Evolutionary conservation across 2,888 invertebrate genomes (phyloP), one percentile per base, ranked within the genome.

Genomic region (Anticlea derivata): DNA sequence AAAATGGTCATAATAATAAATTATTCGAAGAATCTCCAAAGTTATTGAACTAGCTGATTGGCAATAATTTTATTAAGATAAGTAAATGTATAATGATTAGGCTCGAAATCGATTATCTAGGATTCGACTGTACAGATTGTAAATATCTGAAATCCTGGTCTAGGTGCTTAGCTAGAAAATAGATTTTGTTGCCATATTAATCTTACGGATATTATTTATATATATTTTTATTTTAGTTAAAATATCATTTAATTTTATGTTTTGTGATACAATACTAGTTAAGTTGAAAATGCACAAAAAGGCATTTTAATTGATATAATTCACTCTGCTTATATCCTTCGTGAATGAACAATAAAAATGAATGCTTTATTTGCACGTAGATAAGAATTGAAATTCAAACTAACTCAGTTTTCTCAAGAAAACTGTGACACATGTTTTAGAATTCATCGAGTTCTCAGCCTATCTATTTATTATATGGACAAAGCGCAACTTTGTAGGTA

Each of bases 181-280:
- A 79, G 85, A 81, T 88, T 88, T 86, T 83, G 89, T 90, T 90
- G 90, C 90, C 90, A 90, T 90, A 90, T 88, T 89, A 89, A 86
- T 81, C 75, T 84, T 86, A 87, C 83, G 83, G 73, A 82, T 86
- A 86, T 82, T 78, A 83, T 87, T 86, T 55, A 55, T 55, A 44
- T 44, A 87, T 88, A 82, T 80, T 78, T 78, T 77, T 78, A 75
- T 65, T 78, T 86, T 85, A 87, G 85, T 81, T 75, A 82, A 83
- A 84, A 84, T 84, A 83, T 83, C 83, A 83, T 82, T 68, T 80
- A 74, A 80, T 76, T 77, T 71, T 80, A 82, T 80, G 60, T 86
- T 85, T 86, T 89, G 88, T 88, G 88, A 89, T 87, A 88, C 75
- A 80, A n/a, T 73, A 75, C 71, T 81, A 77, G 73, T 44, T 50